Evolutionary conservation across 2,113 vertebrate genomes (phyloP).

Genomic region (Uropsilus gracilis): DNA sequence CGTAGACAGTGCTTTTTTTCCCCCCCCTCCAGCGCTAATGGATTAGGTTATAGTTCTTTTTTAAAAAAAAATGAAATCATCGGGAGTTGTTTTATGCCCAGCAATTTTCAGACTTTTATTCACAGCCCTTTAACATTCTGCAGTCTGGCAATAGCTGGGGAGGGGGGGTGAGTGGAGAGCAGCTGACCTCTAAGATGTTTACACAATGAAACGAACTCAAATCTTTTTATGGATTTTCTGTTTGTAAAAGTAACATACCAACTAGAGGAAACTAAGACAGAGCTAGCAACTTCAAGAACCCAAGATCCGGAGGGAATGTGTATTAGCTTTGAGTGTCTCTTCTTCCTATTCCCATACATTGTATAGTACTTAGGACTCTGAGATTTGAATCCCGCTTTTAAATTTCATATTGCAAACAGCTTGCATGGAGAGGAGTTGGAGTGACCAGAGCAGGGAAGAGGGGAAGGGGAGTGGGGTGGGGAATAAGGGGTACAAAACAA

Average conservation of each 20-base stretch:
- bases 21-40: not conserved
- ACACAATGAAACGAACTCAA: constrained; percentile 21
- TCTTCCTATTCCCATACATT: not conserved
- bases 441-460: too few species aligned
- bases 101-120: not conserved
- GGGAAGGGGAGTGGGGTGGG: too few species aligned
- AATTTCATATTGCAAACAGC: constrained; percentile 13
- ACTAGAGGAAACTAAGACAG: not conserved
- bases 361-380: not conserved
- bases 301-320: not conserved
- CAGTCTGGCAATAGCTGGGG: not conserved
- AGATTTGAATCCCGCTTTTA: not conserved
- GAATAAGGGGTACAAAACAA: too few species aligned
- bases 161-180: not conserved
- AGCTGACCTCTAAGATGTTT: not conserved
- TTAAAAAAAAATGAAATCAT: not conserved
- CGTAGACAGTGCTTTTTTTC: not conserved
- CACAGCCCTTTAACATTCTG: constrained; percentile 6
- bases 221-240: not conserved
- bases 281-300: not conserved
- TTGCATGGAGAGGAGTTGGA: too few species aligned
- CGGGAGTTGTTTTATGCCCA: constrained; percentile 30
- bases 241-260: constrained; percentile 5
- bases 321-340: not conserved
- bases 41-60: constrained; percentile 23